phyloP scores from a whole-genome alignment of 37 sponge, comb jelly and placozoan species.

The Dysidea cf. avara region DNA sequence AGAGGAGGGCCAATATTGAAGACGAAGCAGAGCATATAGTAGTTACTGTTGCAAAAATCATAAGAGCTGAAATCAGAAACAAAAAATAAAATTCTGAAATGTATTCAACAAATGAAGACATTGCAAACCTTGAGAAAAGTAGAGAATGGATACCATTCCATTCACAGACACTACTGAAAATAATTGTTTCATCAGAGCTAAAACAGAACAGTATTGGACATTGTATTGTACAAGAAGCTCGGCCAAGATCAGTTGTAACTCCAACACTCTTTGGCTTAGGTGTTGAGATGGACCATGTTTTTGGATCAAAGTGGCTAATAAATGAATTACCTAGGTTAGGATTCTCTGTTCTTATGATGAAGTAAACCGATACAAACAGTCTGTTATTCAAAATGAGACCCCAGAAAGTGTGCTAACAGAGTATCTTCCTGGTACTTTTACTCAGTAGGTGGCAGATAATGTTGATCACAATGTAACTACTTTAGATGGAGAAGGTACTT shows the following conservation, averaged over 20 bases:
- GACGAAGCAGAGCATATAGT: constrained; percentile 32
- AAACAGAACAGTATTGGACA: constrained; percentile 38
- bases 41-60: constrained; percentile 30
- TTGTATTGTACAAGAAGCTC: constrained; percentile 14
- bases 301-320: constrained; percentile 40
- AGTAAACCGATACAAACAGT: too few relatives aligned
- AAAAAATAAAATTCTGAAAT: constrained; percentile 21
- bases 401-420: not conserved
- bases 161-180: constrained; percentile 15
- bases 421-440: constrained; percentile 28
- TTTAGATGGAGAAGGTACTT: constrained; percentile 15
- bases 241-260: constrained; percentile 3
- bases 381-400: constrained; percentile 9
- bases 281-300: too few relatives aligned
- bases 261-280: too few relatives aligned
- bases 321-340: constrained; percentile 8
- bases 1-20: constrained; percentile 8
- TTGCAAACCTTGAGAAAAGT: too few relatives aligned
- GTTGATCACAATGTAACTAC: constrained; percentile 20
- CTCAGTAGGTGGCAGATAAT: constrained; percentile 28
- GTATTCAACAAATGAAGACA: too few relatives aligned
- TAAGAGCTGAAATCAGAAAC: constrained; percentile 48
- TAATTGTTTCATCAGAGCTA: constrained; percentile 7
- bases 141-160: constrained; percentile 31
- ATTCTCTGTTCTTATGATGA: not conserved